phyloP scores from a whole-genome alignment of 1,140 invertebrate genomes.

The Agraylea sexmaculata region DNA sequence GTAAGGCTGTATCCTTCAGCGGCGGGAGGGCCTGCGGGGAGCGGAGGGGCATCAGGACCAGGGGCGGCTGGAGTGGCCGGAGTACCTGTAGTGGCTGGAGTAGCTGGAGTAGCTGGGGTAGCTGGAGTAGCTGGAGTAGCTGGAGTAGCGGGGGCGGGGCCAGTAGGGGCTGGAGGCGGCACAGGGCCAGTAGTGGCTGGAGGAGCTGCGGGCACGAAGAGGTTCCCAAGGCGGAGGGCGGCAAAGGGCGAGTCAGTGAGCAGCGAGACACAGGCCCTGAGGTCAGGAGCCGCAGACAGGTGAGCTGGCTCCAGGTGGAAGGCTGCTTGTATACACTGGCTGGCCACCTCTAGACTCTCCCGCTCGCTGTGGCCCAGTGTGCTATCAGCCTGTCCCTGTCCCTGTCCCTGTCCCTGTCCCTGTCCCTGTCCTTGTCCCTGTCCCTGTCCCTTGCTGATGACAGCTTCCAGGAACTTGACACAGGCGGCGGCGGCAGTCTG shows the following conservation, averaged over 20 bases:
- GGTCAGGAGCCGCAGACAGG: conserved; percentile 25
- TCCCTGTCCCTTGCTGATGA: too few relatives aligned
- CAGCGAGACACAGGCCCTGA: conserved; percentile 52
- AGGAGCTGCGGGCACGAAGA: background rate
- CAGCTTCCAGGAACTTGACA: too few relatives aligned
- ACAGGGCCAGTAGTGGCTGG: background rate
- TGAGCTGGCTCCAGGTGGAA: conserved; percentile 44
- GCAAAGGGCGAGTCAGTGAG: conserved; percentile 58
- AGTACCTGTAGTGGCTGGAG: background rate
- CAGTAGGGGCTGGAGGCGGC: background rate
- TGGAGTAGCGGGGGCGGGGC: too few relatives aligned
- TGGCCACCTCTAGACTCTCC: conserved; percentile 68
- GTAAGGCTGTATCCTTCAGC: conserved; percentile 31
- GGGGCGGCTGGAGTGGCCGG: background rate
- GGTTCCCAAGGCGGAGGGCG: background rate
- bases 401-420: too few relatives aligned
- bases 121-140: too few relatives aligned
- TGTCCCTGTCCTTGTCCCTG: too few relatives aligned
- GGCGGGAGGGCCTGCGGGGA: conserved; percentile 17
- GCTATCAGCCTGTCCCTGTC: too few relatives aligned
- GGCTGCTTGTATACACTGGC: conserved; percentile 76
- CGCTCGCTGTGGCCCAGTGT: conserved; percentile 42
- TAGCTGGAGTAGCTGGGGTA: too few relatives aligned
- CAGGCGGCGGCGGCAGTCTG: too few relatives aligned
- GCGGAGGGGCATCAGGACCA: too few relatives aligned